Evolutionary conservation across 2,888 invertebrate species (phyloP), one percentile per base, ranked within the genome.

Genomic region (Eupithecia exiguata): DNA sequence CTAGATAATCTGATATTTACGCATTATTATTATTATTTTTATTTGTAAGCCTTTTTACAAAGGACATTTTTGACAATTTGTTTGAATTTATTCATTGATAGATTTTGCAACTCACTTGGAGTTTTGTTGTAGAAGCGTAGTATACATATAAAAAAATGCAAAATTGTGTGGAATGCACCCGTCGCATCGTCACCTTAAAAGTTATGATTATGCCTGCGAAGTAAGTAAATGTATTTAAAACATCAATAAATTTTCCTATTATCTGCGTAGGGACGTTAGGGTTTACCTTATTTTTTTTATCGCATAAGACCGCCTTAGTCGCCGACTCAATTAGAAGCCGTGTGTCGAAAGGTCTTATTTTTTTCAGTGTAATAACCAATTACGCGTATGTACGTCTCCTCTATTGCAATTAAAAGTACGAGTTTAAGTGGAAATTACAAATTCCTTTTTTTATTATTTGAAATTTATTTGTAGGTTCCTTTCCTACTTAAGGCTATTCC

Each of bases 281-380:
- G 58, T 58, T 58, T 25, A 25, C 21, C 49, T 49, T 49, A n/a
- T 49, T 53, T 53, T 21, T 21, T 21, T 9, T 10, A 53, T 7
- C 9, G n/a, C 49, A 1, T 53, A 25, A 25, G 58, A 58, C 58
- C 58, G 58, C 58, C 58, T 58, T 10, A 25, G 58, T 58, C 12
- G 63, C 38, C 63, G 63, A 78, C 76, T 81, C 83, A 88, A 88
- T 89, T 88, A 89, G 81, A 84, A 85, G 83, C 86, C 86, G 84
- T 83, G 84, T 82, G 81, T 77, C 80, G 78, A 92, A 92, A 91
- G 89, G 91, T 90, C 87, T 84, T 84, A 82, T 83, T 88, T 90
- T 30, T 90, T 92, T 88, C 35, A 85, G 76, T 75, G 77, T 81
- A 81, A 87, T 86, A 84, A 76, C 84, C 86, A 88, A 90, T 89